Conservation (phyloP, 2,113 vertebrate genomes). For the Bubalus kerabau region DNA sequence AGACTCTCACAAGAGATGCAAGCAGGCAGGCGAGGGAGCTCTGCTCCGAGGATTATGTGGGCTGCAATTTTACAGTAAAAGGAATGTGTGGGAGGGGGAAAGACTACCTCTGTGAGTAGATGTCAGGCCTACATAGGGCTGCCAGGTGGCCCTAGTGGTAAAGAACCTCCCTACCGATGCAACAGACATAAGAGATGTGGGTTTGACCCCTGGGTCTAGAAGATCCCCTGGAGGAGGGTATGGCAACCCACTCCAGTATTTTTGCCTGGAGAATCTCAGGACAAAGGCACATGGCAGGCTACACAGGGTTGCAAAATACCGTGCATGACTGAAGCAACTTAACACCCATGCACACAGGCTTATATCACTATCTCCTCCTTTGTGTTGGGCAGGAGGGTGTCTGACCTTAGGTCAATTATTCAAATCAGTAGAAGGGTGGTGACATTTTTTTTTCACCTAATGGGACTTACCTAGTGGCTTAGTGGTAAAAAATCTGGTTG, state of each 20-base stretch:
- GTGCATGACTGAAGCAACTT: background rate
- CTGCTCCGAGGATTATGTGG: background rate
- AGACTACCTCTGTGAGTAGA: background rate
- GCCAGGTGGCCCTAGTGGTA: background rate
- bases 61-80: background rate
- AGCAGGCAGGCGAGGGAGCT: background rate
- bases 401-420: background rate
- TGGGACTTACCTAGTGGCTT: background rate
- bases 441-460: background rate
- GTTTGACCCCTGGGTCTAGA: background rate
- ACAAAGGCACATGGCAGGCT: background rate
- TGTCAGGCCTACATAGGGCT: background rate
- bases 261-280: background rate
- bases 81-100: background rate
- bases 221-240: background rate
- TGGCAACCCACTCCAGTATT: background rate
- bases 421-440: background rate
- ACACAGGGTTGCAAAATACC: background rate
- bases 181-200: background rate
- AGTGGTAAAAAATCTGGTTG: background rate
- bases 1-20: background rate
- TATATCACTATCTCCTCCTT: background rate
- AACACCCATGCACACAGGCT: background rate
- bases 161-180: background rate
- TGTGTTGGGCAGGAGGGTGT: background rate